Base-by-base conservation (phyloP, 2,113 vertebrate species). In the Gopherus flavomarginatus region DNA sequence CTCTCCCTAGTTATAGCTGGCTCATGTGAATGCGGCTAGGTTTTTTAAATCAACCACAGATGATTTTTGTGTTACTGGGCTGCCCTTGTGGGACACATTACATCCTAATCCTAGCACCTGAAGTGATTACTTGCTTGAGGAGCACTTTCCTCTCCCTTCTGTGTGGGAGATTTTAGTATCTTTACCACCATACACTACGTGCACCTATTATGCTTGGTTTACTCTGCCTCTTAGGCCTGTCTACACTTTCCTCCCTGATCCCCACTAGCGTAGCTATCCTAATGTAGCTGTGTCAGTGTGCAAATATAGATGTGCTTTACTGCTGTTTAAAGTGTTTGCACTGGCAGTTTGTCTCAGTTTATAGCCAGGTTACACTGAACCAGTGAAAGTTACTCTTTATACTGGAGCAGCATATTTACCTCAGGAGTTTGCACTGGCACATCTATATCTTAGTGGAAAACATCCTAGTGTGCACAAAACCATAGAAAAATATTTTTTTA, bases 21-120 rank as follows among this genome's bases (percentile, higher is more conserved):
- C 12, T 93, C 21, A 86, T 83, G 65, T 81, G 92, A 96, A 83
- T 81, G 52, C 81, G 78, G 44, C 87, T 42, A 88, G 84, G 54
- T n/a, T 54, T 54, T 53, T 53, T 54, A 92, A 27, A 93, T 89
- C 85, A 86, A 1, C 87, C 69, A 49, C 50, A 87, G 50, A 81
- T 50, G 42, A 83, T 94, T 96, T 88, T 44, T 49, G 86, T 49
- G 6, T 93, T 91, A 83, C 86, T 91, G 52, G 42, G 31, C 27
- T 59, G 31, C 57, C 27, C 12, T 59, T 59, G 31, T 75, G 44
- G 75, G 83, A 86, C 31, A 81, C 80, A 62, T 47, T 86, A 35
- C 52, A 88, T 94, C 56, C 81, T 96, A 86, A 29, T 96, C 14
- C 78, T 83, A 56, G 35, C 26, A 79, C 49, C 19, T 72, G 72